These are phyloP conservation scores for Holotrichia oblita DNA, from an alignment of 1,140 invertebrate genomes.

Conservation along the genomic window DNA sequence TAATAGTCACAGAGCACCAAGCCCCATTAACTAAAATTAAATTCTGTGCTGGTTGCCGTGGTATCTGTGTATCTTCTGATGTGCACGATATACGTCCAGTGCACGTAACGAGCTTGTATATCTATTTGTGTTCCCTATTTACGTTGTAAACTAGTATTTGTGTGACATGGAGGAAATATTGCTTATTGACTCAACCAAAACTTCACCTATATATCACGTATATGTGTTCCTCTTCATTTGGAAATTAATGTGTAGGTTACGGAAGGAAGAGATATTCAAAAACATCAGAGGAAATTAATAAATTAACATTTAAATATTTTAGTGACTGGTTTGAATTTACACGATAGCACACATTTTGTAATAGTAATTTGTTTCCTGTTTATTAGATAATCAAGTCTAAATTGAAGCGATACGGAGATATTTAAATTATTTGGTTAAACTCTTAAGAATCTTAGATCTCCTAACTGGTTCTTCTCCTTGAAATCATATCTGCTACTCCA, in stretches of 20 bases:
- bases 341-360: too few relatives aligned
- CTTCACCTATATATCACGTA: background rate
- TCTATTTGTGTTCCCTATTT: constrained; percentile 12
- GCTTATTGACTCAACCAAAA: constrained; percentile 25
- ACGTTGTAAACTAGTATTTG: constrained; percentile 14
- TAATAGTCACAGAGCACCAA: background rate
- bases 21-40: constrained; percentile 14
- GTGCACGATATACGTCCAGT: background rate
- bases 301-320: too few relatives aligned
- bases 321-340: too few relatives aligned
- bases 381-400: too few relatives aligned
- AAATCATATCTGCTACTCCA: too few relatives aligned
- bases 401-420: too few relatives aligned
- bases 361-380: too few relatives aligned
- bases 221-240: background rate
- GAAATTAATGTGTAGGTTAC: background rate
- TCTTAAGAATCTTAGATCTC: too few relatives aligned
- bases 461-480: too few relatives aligned
- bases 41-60: constrained; percentile 1
- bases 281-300: too few relatives aligned
- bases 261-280: too few relatives aligned
- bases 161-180: background rate
- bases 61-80: background rate
- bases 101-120: constrained; percentile 20
- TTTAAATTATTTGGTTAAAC: too few relatives aligned